Evolutionary conservation across 1,140 invertebrate species (phyloP).

Genomic region (Theocolax elegans): DNA sequence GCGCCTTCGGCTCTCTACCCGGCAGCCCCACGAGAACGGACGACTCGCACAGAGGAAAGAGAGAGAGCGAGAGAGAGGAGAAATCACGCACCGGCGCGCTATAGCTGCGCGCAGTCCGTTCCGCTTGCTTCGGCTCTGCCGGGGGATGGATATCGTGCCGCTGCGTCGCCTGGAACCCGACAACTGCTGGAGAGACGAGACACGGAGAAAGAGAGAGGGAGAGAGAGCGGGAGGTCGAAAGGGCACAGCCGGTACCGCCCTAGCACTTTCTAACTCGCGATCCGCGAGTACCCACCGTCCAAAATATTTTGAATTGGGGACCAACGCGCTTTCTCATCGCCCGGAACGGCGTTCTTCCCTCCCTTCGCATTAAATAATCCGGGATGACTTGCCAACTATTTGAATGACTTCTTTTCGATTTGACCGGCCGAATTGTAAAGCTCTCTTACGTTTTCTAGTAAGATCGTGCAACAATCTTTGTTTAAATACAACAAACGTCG

Average conservation of each 20-base stretch:
- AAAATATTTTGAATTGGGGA: background rate
- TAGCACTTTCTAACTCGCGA: conserved; percentile 27
- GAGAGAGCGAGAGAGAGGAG: background rate
- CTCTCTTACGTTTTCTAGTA: too few relatives aligned
- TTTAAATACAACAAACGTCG: too few relatives aligned
- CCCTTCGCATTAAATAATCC: too few relatives aligned
- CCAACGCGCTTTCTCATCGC: too few relatives aligned
- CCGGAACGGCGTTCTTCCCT: too few relatives aligned
- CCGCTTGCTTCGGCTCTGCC: background rate
- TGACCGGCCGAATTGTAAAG: too few relatives aligned
- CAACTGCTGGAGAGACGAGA: background rate
- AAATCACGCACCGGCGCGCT: background rate
- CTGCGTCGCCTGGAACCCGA: background rate
- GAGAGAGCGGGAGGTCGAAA: conserved; percentile 29
- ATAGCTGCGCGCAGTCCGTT: background rate
- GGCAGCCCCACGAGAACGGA: background rate
- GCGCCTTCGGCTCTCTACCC: conserved; percentile 8
- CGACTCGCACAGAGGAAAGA: background rate
- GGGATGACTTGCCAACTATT: too few relatives aligned
- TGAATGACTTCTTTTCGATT: too few relatives aligned
- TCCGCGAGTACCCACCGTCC: too few relatives aligned
- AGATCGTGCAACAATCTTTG: too few relatives aligned
- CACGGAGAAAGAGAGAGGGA: conserved; percentile 19
- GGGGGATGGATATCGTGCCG: conserved; percentile 16
- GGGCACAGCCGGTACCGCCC: conserved; percentile 39